A percentile compares a stretch with the other conserved stretches of the same genome.
Evolutionary conservation across 2,113 vertebrate species (phyloP).

Genomic region (Megaceryle torquata): DNA sequence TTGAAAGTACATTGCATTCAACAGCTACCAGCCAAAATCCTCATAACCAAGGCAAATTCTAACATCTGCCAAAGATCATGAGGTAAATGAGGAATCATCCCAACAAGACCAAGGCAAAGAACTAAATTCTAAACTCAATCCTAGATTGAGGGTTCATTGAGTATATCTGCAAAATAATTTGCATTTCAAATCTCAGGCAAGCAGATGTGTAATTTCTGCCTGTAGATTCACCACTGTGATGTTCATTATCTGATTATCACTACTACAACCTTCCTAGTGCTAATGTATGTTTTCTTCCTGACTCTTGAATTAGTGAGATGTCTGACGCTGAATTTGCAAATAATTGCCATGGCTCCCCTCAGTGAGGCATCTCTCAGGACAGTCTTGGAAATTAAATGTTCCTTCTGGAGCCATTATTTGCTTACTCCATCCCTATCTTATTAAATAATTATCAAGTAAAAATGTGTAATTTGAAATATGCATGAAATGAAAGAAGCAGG

Average conservation of each 20-base stretch:
- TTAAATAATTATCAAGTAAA: slow-evolving; percentile 60
- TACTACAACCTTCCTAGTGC: neutral
- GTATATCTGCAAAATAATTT: slow-evolving; percentile 21
- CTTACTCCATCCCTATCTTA: slow-evolving; percentile 44
- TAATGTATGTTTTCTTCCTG: slow-evolving; percentile 15
- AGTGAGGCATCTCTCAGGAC: slow-evolving; percentile 55
- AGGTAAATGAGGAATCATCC: neutral
- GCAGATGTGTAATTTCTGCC: slow-evolving; percentile 25
- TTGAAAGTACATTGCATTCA: neutral
- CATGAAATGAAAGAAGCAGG: neutral
- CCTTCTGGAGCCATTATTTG: slow-evolving; percentile 46
- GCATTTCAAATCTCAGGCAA: slow-evolving; percentile 6
- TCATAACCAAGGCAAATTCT: neutral
- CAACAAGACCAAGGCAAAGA: neutral
- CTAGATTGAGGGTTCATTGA: neutral
- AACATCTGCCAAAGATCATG: neutral
- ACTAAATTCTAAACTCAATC: neutral
- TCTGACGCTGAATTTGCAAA: slow-evolving; percentile 50
- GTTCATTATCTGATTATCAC: slow-evolving; percentile 50
- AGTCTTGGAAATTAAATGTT: slow-evolving; percentile 61
- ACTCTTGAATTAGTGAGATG: slow-evolving; percentile 38
- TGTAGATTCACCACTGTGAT: slow-evolving; percentile 27
- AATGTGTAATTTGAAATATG: slow-evolving; percentile 30
- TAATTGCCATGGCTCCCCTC: slow-evolving; percentile 49
- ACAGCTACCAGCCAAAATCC: neutral